Base-by-base conservation (phyloP, 2,113 vertebrate species). In the Oxyruncus cristatus region DNA sequence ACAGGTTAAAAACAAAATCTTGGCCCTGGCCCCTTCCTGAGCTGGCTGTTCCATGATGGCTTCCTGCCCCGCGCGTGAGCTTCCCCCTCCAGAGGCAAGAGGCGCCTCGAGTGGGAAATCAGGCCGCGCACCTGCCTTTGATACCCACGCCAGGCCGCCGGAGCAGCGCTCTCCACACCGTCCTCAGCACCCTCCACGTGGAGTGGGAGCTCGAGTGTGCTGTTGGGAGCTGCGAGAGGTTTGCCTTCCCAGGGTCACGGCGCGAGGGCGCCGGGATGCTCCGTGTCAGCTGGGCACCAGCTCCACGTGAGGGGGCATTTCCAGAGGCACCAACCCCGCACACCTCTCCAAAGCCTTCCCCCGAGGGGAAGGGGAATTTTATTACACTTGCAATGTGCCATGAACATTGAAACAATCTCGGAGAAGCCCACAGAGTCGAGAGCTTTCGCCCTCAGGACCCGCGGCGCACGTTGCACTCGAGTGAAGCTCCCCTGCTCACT, bases 1-100 rank as follows among this genome's bases (percentile, higher is more conserved):
- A 81, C 94, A 94, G 93, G 94, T 96, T 95, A 92, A 96, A 96
- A 95, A 92, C 83, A 96, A 95, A 88, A 88, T 95, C 93, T 92
- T 91, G 94, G 95, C 94, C 76, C 63, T 1, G 7, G 68, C 65
- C 80, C 80, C 76, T 97, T 97, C 96, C 96, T 95, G 96, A 91
- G 86, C 92, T 91, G 83, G 86, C 92, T 92, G 95, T 91, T 93
- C 94, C 86, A 74, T 42, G 47, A 53, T 88, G 72, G 65, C 65
- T 95, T 97, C 96, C 94, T 91, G 96, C 91, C 92, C 94, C 6
- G 6, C 0, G 32, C 7, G 1, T 0, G 2, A 85, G 90, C 67
- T 94, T 92, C 71, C 78, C 95, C 58, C 78, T 70, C 35, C 94
- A 28, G 53, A 86, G 85, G 78, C 49, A 91, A 77, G 95, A 71